These are phyloP conservation scores for Drosophila sulfurigaster DNA, from an alignment of 1,140 invertebrate species.

Conservation along the genomic window DNA sequence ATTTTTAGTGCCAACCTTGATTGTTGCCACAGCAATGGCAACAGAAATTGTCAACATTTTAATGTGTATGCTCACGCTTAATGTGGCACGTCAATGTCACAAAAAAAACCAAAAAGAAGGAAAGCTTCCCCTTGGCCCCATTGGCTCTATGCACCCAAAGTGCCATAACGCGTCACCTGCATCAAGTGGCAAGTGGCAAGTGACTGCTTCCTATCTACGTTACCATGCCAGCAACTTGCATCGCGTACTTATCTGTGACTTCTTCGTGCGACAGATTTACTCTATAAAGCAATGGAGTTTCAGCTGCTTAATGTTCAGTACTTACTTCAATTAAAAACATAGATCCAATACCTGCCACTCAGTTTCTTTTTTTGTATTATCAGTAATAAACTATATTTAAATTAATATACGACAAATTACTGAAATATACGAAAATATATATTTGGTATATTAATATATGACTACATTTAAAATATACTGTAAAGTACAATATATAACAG, in stretches of 20 bases:
- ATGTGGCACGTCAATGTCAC: conserved; percentile 45
- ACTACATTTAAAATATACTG: no score
- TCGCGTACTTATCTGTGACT: conserved; percentile 10
- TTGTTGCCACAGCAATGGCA: not conserved
- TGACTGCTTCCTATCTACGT: conserved; percentile 3
- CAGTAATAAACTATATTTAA: no score
- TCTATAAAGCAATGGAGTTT: not conserved
- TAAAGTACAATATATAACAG: no score
- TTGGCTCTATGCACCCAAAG: conserved; percentile 19
- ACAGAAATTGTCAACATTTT: conserved; percentile 31
- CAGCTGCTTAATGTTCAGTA: not conserved
- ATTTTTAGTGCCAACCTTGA: conserved; percentile 2
- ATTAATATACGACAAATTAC: no score
- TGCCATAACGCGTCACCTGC: conserved; percentile 27
- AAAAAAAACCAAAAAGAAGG: conserved; percentile 10
- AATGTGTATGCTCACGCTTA: conserved; percentile 62
- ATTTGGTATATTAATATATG: no score
- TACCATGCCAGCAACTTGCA: not conserved
- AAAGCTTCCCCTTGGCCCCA: not conserved
- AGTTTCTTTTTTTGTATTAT: no score
- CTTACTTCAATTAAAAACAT: no score
- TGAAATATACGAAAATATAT: no score
- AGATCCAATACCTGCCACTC: no score
- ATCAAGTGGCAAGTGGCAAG: conserved; percentile 17
- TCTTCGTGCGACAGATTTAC: not conserved